phyloP scores from a whole-genome alignment of 2,113 vertebrate species.

The Cromileptes altivelis region DNA sequence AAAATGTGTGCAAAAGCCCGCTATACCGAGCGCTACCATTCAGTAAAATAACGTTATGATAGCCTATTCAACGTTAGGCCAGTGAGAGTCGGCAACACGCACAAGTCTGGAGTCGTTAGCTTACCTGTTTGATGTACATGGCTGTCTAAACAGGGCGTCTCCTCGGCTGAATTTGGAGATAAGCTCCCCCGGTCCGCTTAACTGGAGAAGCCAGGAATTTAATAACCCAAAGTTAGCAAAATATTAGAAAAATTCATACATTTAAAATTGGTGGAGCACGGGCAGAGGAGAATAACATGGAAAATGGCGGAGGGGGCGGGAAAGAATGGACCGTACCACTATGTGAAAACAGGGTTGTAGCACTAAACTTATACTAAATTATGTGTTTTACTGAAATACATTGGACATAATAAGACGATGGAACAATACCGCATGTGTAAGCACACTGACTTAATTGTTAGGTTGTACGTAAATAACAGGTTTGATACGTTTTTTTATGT shows the following conservation, averaged over 20 bases:
- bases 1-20: neutral
- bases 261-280: conserved; percentile 56
- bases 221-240: conserved; percentile 31
- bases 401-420: accelerated
- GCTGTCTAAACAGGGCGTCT: conserved; percentile 49
- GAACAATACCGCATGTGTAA: accelerated
- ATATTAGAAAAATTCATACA: conserved; percentile 44
- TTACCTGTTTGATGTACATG: conserved; percentile 90
- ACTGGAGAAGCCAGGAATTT: conserved; percentile 63
- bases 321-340: conserved; percentile 67
- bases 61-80: neutral
- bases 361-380: neutral
- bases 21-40: accelerated
- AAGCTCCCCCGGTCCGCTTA: conserved; percentile 68
- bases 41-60: neutral
- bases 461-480: neutral
- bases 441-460: accelerated
- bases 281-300: conserved; percentile 80
- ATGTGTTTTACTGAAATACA: neutral
- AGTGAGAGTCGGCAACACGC: conserved; percentile 24
- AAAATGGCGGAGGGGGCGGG: conserved; percentile 88
- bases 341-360: conserved; percentile 29
- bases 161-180: conserved; percentile 51
- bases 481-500: neutral
- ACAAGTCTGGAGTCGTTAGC: conserved; percentile 39